Conservation (phyloP, 2,888 invertebrate genomes). For the Dascillus cervinus region DNA sequence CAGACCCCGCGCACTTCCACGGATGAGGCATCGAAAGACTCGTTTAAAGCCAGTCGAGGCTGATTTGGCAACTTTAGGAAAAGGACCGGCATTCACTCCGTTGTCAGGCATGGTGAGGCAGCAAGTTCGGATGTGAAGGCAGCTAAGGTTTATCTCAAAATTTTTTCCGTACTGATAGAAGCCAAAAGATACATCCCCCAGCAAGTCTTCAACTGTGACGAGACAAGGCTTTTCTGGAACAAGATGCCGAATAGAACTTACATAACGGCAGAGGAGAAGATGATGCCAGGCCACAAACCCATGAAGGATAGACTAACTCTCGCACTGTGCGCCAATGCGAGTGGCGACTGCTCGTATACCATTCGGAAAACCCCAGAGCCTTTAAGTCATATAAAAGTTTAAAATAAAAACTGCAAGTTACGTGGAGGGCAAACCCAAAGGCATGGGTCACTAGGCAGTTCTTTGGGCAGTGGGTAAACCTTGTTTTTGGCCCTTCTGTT, state of each 20-base stretch:
- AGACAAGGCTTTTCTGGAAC: conserved; percentile 19
- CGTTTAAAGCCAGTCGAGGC: conserved; percentile 20
- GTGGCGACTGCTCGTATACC: conserved; percentile 23
- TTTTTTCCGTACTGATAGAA: conserved; percentile 17
- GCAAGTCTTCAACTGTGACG: conserved; percentile 21
- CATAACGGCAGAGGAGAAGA: conserved; percentile 24
- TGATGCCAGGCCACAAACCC: conserved; percentile 24
- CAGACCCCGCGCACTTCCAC: conserved; percentile 11
- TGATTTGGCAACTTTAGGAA: conserved; percentile 25
- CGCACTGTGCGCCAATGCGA: conserved; percentile 21
- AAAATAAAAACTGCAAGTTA: conserved; percentile 10
- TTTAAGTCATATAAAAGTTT: conserved; percentile 15
- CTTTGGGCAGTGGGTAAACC: conserved; percentile 13
- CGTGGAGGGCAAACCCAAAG: conserved; percentile 6
- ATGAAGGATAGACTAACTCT: conserved; percentile 26
- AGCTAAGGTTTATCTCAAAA: conserved; percentile 14
- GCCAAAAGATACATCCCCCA: conserved; percentile 16
- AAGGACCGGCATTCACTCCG: conserved; percentile 20
- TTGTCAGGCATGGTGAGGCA: conserved; percentile 17
- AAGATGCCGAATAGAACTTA: conserved; percentile 21
- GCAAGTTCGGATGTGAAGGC: conserved; percentile 16
- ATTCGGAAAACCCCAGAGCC: conserved; percentile 20
- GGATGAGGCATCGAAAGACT: conserved; percentile 13
- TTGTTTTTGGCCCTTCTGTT: conserved; percentile 8
- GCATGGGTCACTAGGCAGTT: conserved; percentile 13